Evolutionary conservation across 1,140 invertebrate species (phyloP).

Genomic region (Delia radicum): DNA sequence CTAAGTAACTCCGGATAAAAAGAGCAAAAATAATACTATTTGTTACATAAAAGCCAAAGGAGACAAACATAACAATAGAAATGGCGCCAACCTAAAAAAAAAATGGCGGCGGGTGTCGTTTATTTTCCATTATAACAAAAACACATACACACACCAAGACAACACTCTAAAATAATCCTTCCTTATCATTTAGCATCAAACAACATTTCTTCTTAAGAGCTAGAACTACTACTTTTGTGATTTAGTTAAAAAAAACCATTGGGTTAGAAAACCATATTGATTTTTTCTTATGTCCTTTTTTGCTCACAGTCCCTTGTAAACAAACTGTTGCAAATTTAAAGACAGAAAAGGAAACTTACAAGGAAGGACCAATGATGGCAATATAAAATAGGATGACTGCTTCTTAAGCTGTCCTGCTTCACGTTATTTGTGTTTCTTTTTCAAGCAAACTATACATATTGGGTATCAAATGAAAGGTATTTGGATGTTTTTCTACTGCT

Average conservation of each 20-base stretch:
- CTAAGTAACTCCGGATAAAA: not conserved
- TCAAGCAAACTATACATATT: too few relatives aligned
- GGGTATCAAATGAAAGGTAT: too few relatives aligned
- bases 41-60: not conserved
- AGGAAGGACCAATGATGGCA: too few relatives aligned
- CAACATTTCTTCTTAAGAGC: not conserved
- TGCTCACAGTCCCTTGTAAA: not conserved
- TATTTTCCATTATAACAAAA: not conserved
- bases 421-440: too few relatives aligned
- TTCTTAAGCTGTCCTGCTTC: too few relatives aligned
- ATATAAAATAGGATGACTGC: too few relatives aligned
- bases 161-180: not conserved
- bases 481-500: too few relatives aligned
- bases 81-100: not conserved
- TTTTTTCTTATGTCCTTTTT: not conserved
- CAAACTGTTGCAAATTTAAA: not conserved
- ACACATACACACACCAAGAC: not conserved
- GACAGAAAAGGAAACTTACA: too few relatives aligned
- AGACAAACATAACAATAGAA: not conserved
- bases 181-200: not conserved
- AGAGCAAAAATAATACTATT: not conserved
- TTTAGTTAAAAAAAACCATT: not conserved
- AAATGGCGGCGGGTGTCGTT: not conserved
- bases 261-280: not conserved
- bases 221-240: not conserved